A percentile compares a stretch with the other conserved stretches of the same genome.
phyloP scores from a whole-genome alignment of 2,888 invertebrate genomes.

The Stenodema calcarata region DNA sequence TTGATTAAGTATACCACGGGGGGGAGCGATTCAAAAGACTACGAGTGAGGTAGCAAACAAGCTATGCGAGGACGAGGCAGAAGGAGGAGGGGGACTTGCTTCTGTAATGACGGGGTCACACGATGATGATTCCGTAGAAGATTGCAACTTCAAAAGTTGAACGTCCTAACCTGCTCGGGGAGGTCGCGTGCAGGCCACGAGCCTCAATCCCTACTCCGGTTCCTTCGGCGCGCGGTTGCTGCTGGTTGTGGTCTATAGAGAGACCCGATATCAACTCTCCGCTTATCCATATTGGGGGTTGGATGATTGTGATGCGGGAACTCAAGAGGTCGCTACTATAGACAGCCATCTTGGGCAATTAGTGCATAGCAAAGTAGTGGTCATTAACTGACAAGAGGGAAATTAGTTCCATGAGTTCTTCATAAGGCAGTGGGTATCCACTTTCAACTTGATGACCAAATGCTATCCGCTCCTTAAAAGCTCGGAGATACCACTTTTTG shows the following conservation, averaged over 20 bases:
- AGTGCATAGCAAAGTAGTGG: too few relatives aligned
- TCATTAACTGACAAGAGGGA: too few relatives aligned
- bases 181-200: constrained; percentile 48
- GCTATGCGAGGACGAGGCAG: background rate
- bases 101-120: constrained; percentile 41
- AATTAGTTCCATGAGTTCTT: too few relatives aligned
- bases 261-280: background rate
- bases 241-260: background rate
- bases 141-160: constrained; percentile 46
- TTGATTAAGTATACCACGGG: constrained; percentile 29
- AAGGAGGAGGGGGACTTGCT: constrained; percentile 8
- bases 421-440: too few relatives aligned
- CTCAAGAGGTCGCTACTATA: too few relatives aligned
- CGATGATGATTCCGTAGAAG: constrained; percentile 31
- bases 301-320: too few relatives aligned
- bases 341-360: too few relatives aligned
- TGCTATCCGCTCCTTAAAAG: too few relatives aligned
- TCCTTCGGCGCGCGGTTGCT: background rate
- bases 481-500: too few relatives aligned
- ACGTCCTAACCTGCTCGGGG: constrained; percentile 38
- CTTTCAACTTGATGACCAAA: too few relatives aligned
- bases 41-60: background rate
- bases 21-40: background rate
- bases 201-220: constrained; percentile 24
- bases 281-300: too few relatives aligned